Evolutionary conservation across 2,888 invertebrate species (phyloP).

Genomic region (Drosophila bunnanda): DNA sequence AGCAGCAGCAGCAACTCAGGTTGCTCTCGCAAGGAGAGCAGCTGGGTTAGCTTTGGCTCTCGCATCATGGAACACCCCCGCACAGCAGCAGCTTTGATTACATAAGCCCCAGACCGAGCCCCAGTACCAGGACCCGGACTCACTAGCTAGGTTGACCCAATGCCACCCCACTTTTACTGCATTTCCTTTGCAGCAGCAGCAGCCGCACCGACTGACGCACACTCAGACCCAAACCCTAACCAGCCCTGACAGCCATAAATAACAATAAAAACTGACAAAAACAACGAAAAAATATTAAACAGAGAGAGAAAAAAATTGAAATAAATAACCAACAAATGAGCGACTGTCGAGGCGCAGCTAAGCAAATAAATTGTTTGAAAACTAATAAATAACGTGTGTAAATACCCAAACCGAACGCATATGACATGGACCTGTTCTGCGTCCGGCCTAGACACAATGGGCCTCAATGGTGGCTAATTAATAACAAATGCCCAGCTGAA

Average conservation of each 20-base stretch:
- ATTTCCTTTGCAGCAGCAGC: slow-evolving; percentile 71
- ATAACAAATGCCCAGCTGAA: slow-evolving; percentile 52
- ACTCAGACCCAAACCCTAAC: slow-evolving; percentile 8
- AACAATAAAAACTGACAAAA: slow-evolving; percentile 30
- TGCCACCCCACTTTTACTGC: slow-evolving; percentile 57
- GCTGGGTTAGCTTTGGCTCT: slow-evolving; percentile 11
- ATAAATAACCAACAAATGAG: slow-evolving; percentile 65
- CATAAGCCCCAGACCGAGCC: slow-evolving; percentile 60
- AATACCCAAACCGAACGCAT: slow-evolving; percentile 29
- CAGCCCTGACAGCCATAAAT: slow-evolving; percentile 40
- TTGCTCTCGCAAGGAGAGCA: slow-evolving; percentile 14
- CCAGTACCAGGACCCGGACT: background rate
- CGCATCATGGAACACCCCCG: slow-evolving; percentile 17
- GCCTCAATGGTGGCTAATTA: slow-evolving; percentile 68
- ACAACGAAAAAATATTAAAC: background rate
- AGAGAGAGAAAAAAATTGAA: slow-evolving; percentile 16
- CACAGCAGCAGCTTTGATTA: slow-evolving; percentile 59
- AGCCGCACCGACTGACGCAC: slow-evolving; percentile 60
- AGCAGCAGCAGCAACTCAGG: slow-evolving; percentile 25
- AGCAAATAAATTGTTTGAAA: slow-evolving; percentile 71
- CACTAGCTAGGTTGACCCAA: slow-evolving; percentile 38
- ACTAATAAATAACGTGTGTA: slow-evolving; percentile 64
- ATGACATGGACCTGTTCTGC: slow-evolving; percentile 58
- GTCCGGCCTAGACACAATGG: slow-evolving; percentile 32
- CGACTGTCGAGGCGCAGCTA: slow-evolving; percentile 67